phyloP scores from a whole-genome alignment of 1,140 invertebrate species.

The Heliothis virescens region DNA sequence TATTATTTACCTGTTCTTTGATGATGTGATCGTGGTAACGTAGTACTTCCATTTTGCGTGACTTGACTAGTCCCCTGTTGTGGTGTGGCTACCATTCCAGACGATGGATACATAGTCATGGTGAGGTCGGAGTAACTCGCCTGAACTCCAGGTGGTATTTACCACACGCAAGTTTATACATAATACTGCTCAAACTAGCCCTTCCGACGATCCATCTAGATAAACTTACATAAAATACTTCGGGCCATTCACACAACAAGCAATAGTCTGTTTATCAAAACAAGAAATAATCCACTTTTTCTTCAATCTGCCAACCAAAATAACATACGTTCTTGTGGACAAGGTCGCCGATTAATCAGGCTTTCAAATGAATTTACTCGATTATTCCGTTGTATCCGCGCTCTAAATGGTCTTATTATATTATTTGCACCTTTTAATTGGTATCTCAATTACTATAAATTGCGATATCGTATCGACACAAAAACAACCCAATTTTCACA shows the following conservation, averaged over 20 bases:
- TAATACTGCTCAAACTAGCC: constrained; percentile 74
- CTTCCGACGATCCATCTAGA: constrained; percentile 64
- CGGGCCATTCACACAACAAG: constrained; percentile 13
- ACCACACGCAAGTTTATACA: constrained; percentile 79
- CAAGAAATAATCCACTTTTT: constrained; percentile 59
- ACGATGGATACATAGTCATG: constrained; percentile 80
- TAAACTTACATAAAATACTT: constrained; percentile 21
- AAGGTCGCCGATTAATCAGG: constrained; percentile 69
- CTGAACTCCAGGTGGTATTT: constrained; percentile 79
- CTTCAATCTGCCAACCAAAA: constrained; percentile 63
- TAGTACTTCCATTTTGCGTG: constrained; percentile 79
- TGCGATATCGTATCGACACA: constrained; percentile 54
- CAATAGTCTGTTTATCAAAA: constrained; percentile 55
- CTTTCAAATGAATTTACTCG: constrained; percentile 44
- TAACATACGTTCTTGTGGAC: constrained; percentile 59
- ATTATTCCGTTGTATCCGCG: constrained; percentile 35
- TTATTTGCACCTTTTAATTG: constrained; percentile 50
- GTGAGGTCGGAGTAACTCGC: constrained; percentile 63
- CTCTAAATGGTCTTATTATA: constrained; percentile 31
- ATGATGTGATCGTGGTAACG: constrained; percentile 84
- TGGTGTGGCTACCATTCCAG: constrained; percentile 80
- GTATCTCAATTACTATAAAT: constrained; percentile 47
- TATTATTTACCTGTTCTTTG: constrained; percentile 78
- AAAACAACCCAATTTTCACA: constrained; percentile 69
- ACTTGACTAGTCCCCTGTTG: constrained; percentile 77